Percentiles rank a stretch among this genome's conserved stretches.
These are phyloP conservation scores for Pemphigus obesinymphae DNA, from an alignment of 1,140 invertebrate species.

Conservation along the genomic window DNA sequence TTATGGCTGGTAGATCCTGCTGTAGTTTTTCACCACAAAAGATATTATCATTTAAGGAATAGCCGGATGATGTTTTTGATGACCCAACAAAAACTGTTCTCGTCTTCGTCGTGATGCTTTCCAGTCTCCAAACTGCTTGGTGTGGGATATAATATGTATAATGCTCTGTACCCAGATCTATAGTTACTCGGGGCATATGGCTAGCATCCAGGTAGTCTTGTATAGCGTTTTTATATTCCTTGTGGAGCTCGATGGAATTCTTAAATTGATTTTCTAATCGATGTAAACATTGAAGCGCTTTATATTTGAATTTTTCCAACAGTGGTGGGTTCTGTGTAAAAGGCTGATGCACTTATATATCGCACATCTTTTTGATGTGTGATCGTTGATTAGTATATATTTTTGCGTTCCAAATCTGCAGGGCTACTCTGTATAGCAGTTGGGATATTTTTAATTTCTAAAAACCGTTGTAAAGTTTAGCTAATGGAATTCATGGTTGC, in stretches of 20 bases:
- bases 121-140: background rate
- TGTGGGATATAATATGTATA: background rate
- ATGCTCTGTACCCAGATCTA: background rate
- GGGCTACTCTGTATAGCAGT: background rate
- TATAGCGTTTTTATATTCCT: too few relatives aligned
- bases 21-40: slow-evolving; percentile 46
- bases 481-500: background rate
- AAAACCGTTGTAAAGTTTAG: background rate
- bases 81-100: slow-evolving; percentile 47
- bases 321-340: background rate
- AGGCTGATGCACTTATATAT: background rate
- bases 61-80: background rate
- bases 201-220: too few relatives aligned
- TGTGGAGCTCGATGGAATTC: too few relatives aligned
- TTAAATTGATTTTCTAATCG: background rate
- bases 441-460: background rate
- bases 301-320: background rate
- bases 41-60: slow-evolving; percentile 15
- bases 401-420: background rate
- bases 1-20: slow-evolving; percentile 49
- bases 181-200: too few relatives aligned
- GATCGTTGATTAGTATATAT: background rate
- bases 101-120: slow-evolving; percentile 46
- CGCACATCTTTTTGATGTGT: background rate
- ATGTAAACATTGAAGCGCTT: background rate